Evolutionary conservation across 2,113 vertebrate genomes (phyloP), one percentile per base, ranked within the genome.

Genomic region (Pteropus alecto): DNA sequence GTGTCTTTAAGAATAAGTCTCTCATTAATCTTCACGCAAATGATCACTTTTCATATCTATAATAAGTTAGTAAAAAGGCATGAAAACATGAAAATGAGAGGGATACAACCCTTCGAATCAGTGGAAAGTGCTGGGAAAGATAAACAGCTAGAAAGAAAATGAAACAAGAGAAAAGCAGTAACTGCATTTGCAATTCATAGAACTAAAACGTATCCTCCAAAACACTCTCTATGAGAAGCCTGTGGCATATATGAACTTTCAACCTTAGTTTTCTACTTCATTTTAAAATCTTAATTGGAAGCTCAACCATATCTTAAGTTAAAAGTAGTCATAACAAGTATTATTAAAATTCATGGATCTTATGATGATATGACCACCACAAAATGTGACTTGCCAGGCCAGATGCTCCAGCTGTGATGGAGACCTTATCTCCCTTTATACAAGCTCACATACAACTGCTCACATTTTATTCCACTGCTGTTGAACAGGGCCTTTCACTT

Each of bases 381-480:
- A 16, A 26, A 92, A 30, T 5, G 5, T 19, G 63, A 33, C 48
- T 60, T 63, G 35, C 43, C 10, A 4, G 79, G 65, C 56, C 91
- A 70, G 58, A 30, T 43, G 41, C 13, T 35, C 60, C 46, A 28
- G 78, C 26, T 54, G 63, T 51, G 67, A 81, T 1, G 38, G 67
- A 87, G 18, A 38, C 63, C 56, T 22, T 7, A 26, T 74, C 70
- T 87, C 48, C 70, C 78, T 65, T 51, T 81, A 21, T 30, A 16
- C 28, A n/a, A 56, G 30, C 43, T 79, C 41, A 58, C 74, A 38
- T 5, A 88, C 56, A 58, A 60, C 73, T 33, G 41, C 19, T 96
- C 88, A 61, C 65, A 54, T 92, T 96, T 93, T 89, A 93, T 88
- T 96, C 91, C 85, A 76, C 79, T 94, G n/a, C 74, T 90, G 77